phyloP scores from a whole-genome alignment of 2,888 invertebrate genomes.

The Homarus gammarus region DNA sequence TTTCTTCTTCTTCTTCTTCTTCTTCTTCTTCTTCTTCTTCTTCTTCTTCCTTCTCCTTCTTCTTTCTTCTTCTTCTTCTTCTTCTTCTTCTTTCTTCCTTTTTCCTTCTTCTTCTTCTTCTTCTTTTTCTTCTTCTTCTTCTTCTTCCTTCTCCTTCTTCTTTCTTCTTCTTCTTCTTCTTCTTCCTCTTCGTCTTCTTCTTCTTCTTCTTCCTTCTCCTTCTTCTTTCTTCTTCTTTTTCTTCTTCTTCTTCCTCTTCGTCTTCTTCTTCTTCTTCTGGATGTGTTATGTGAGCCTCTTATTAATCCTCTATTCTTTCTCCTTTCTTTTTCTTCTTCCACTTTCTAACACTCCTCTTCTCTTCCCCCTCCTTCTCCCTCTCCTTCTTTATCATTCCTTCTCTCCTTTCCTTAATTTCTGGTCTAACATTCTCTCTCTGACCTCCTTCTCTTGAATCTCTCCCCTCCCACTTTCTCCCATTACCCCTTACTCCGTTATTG shows the following conservation, averaged over 20 bases:
- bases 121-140: background rate
- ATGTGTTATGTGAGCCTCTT: no score
- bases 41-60: background rate
- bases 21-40: background rate
- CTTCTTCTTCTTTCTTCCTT: no score
- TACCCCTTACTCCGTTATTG: no score
- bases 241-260: background rate
- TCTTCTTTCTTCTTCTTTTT: no score
- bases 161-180: background rate
- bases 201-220: background rate
- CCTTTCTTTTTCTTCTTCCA: background rate
- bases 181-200: background rate
- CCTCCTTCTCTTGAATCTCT: no score
- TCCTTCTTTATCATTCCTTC: background rate
- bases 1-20: background rate
- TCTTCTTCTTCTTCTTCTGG: background rate
- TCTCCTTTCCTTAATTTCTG: background rate
- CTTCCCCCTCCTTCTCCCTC: background rate
- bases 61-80: background rate
- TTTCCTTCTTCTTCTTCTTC: no score
- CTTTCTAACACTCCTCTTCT: background rate
- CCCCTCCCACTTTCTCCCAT: no score
- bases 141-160: background rate
- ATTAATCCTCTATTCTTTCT: no score
- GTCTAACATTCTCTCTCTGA: no score